Conservation (phyloP, 2,113 vertebrate genomes). For the Gambusia holbrooki region DNA sequence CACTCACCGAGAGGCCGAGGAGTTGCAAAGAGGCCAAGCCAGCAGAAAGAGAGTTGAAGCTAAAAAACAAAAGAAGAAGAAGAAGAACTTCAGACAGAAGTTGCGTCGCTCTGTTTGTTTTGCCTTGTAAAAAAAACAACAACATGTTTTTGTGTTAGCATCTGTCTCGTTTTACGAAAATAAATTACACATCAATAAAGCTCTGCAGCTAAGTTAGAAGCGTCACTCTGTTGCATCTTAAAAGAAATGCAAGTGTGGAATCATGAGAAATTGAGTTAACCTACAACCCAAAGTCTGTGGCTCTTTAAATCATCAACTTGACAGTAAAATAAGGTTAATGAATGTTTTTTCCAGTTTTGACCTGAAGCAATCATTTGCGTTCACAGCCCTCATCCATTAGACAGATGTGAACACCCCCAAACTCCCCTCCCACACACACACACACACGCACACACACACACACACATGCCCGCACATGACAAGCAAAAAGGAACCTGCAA, state of each 20-base stretch:
- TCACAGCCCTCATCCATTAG: not conserved
- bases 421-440: too few relatives aligned
- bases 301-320: not conserved
- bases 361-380: not conserved
- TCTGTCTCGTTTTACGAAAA: not conserved
- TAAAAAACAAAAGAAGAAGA: not conserved
- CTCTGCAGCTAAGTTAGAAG: not conserved
- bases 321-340: not conserved
- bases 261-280: not conserved
- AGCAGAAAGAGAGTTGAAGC: not conserved
- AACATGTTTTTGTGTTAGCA: too few relatives aligned
- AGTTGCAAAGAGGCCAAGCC: constrained; percentile 29
- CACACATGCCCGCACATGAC: not conserved
- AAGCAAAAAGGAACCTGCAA: not conserved
- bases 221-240: too few relatives aligned
- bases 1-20: constrained; percentile 58
- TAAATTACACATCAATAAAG: not conserved
- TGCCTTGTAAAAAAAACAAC: too few relatives aligned
- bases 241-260: too few relatives aligned
- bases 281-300: not conserved
- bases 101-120: too few relatives aligned
- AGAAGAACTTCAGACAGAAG: not conserved
- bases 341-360: not conserved
- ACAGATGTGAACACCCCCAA: not conserved
- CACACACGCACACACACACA: accelerated